Base-by-base conservation (phyloP, 2,797 vertebrate species). In the Aldrovandia affinis region DNA sequence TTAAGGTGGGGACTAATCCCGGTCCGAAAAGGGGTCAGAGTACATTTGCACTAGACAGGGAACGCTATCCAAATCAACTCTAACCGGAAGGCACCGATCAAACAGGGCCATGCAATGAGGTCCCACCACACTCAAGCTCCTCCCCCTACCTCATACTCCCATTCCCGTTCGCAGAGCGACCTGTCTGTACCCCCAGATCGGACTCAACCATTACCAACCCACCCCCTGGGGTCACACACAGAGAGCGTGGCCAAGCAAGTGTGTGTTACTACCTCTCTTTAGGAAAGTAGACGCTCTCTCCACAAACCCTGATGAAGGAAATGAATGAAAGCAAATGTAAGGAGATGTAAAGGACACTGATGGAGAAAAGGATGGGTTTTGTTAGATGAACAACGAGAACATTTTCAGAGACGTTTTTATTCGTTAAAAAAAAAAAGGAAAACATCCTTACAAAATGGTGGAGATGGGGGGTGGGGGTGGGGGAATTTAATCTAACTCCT, bases 181-280 rank as follows among this genome's bases (percentile, higher is more conserved):
- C 90, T 89, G 88, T 89, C 91, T 90, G 54, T 44, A 80, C 42
- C 90, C 88, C 89, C 88, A 75, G 85, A 87, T 82, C 83, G 83
- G 18, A 68, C 50, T 59, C 83, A 86, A 87, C 85, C 86, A 57
- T 88, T 90, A 91, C 90, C 83, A 86, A 89, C 90, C 89, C 10
- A 59, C 61, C 86, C 61, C 86, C 28, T 30, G 30, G 65, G 65
- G 65, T 3, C 9, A 70, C 89, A 92, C 89, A 92, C 91, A 93
- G 91, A 96, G 91, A 95, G 87, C 93, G 95, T 86, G 88, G 89
- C 93, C 92, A 92, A 93, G 91, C 91, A 89, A 92, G 90, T 84
- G 44, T 91, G 90, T 91, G 93, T 96, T 95, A 97, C 96, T 97
- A 98, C 97, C 97, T 98, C 94, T 96, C 94, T 96, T 97, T 95